A percentile compares a stretch with the other conserved stretches of the same genome.
phyloP scores from a whole-genome alignment of 2,113 vertebrate species.

The Parus major region DNA sequence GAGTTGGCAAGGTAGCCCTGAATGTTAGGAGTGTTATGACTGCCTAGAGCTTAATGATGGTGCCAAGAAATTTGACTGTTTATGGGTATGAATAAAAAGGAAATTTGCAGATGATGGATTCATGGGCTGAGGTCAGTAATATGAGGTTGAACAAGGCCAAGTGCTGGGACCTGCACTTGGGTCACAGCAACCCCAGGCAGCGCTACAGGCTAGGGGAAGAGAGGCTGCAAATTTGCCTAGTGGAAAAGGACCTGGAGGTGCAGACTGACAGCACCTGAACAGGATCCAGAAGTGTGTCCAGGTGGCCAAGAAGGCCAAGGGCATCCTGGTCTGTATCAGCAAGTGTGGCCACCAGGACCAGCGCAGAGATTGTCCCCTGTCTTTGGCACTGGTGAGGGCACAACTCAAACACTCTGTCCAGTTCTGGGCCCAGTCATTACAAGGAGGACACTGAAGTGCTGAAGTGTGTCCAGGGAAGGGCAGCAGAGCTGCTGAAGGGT shows the following conservation, averaged over 20 bases:
- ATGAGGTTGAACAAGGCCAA: not conserved
- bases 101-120: not conserved
- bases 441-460: not conserved
- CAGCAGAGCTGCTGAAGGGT: not conserved
- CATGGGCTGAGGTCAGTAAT: rapidly evolving
- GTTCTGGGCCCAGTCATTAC: not conserved
- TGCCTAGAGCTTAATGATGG: not conserved
- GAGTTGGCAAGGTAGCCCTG: not conserved
- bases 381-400: rapidly evolving
- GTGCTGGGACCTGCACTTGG: rapidly evolving
- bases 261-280: not conserved
- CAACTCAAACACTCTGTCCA: not conserved
- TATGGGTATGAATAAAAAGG: not conserved
- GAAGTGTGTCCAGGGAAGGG: not conserved
- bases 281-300: not conserved
- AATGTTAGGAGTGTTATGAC: not conserved
- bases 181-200: not conserved
- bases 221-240: not conserved
- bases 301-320: not conserved
- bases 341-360: not conserved
- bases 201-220: not conserved
- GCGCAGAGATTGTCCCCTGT: not conserved
- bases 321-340: not conserved
- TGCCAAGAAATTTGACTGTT: not conserved
- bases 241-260: not conserved